These are phyloP conservation scores for Eupithecia exiguata DNA, from an alignment of 2,888 invertebrate species.

Conservation along the genomic window DNA sequence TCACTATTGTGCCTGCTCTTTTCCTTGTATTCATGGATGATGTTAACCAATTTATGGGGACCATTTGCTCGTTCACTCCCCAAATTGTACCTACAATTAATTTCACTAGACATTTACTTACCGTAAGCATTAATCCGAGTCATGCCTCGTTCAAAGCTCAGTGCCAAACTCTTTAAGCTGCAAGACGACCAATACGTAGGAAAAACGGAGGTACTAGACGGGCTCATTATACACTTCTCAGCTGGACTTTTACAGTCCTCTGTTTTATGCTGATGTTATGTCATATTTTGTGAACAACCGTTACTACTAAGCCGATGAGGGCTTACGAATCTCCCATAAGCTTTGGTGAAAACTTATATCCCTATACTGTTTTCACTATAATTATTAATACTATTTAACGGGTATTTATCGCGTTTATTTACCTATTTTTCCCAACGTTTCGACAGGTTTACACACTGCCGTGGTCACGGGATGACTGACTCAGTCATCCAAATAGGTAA, in stretches of 20 bases:
- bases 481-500: too few relatives aligned
- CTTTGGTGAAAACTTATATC: too few relatives aligned
- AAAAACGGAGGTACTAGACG: slow-evolving; percentile 92
- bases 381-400: too few relatives aligned
- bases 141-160: slow-evolving; percentile 97
- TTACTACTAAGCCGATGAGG: slow-evolving; percentile 96
- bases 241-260: slow-evolving; percentile 94
- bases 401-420: too few relatives aligned
- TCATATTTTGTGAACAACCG: slow-evolving; percentile 99
- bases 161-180: slow-evolving; percentile 93
- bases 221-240: slow-evolving; percentile 98
- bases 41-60: not conserved
- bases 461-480: too few relatives aligned
- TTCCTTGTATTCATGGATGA: not conserved
- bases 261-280: slow-evolving; percentile 99
- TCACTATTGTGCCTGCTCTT: not conserved
- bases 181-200: slow-evolving; percentile 98
- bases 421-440: too few relatives aligned
- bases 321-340: too few relatives aligned
- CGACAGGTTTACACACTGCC: too few relatives aligned
- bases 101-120: slow-evolving; percentile 47
- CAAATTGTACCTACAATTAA: not conserved
- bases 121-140: slow-evolving; percentile 95
- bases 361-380: too few relatives aligned
- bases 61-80: not conserved